phyloP scores from a whole-genome alignment of 2,888 invertebrate species.

The Drosophila greeni region DNA sequence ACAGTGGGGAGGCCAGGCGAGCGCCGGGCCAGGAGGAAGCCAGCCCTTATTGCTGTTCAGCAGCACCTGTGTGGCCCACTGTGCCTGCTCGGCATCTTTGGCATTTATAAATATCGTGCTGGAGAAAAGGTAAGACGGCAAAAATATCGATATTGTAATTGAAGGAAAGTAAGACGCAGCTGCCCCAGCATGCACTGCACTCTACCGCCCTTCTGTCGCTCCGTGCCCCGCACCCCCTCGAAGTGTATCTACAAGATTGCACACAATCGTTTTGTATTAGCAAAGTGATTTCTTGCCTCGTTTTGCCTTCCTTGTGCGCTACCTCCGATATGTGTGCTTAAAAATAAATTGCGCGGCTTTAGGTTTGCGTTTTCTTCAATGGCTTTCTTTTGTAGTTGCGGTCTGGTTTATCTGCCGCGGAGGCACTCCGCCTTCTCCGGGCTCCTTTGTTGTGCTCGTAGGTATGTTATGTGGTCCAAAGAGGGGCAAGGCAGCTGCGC shows the following conservation, averaged over 20 bases:
- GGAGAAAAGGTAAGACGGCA: conserved; percentile 63
- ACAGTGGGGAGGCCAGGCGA: conserved; percentile 20
- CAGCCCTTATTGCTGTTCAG: neutral
- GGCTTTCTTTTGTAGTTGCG: conserved; percentile 53
- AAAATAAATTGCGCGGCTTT: conserved; percentile 67
- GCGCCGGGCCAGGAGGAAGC: too few relatives aligned
- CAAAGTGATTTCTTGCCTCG: conserved; percentile 47
- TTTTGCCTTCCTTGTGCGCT: conserved; percentile 23
- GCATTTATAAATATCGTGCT: conserved; percentile 67
- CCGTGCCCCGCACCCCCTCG: conserved; percentile 18
- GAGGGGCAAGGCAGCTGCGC: conserved; percentile 38
- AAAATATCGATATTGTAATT: conserved; percentile 67
- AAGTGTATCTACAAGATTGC: conserved; percentile 69
- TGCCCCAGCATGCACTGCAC: conserved; percentile 42
- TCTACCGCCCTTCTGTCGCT: conserved; percentile 11
- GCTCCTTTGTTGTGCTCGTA: conserved; percentile 9
- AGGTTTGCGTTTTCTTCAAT: conserved; percentile 60
- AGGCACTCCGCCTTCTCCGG: neutral
- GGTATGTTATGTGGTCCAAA: conserved; percentile 39
- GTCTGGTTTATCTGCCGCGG: conserved; percentile 29
- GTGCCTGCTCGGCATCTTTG: conserved; percentile 50
- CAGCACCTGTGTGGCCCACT: conserved; percentile 35
- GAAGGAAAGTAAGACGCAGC: conserved; percentile 60
- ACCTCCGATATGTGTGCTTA: conserved; percentile 59
- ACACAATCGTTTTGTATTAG: conserved; percentile 70